phyloP scores from a whole-genome alignment of 1,140 invertebrate genomes.

The Philotrypesis tridentata region DNA sequence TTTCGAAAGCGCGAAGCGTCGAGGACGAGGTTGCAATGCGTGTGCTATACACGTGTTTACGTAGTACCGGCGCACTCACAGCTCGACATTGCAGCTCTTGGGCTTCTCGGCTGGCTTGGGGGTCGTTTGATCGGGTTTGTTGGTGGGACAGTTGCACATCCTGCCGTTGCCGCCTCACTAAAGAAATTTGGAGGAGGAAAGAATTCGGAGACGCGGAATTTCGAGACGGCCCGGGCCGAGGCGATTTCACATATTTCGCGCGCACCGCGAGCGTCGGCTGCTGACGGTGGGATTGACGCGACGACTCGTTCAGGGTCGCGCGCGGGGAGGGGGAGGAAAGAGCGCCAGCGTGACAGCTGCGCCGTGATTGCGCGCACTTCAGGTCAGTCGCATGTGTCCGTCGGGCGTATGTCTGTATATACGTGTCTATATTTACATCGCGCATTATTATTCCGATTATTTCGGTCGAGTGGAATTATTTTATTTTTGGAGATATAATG shows the following conservation, averaged over 20 bases:
- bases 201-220: not conserved
- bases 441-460: not conserved
- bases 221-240: not conserved
- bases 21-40: not conserved
- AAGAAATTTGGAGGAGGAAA: not conserved
- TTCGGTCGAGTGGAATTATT: not conserved
- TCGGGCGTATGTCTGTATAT: too few relatives aligned
- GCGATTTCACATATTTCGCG: not conserved
- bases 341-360: not conserved
- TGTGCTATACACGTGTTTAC: too few relatives aligned
- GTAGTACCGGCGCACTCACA: too few relatives aligned
- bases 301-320: not conserved
- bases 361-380: not conserved
- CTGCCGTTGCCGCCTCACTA: not conserved
- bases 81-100: not conserved
- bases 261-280: too few relatives aligned
- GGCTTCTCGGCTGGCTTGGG: not conserved
- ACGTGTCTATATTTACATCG: too few relatives aligned
- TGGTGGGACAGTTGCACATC: not conserved
- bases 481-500: not conserved
- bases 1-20: too few relatives aligned
- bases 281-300: not conserved
- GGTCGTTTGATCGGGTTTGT: not conserved
- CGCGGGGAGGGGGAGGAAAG: too few relatives aligned
- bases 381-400: slow-evolving; percentile 5